These are phyloP conservation scores for Anhinga rufa DNA, from an alignment of 2,113 vertebrate genomes.

Conservation along the genomic window DNA sequence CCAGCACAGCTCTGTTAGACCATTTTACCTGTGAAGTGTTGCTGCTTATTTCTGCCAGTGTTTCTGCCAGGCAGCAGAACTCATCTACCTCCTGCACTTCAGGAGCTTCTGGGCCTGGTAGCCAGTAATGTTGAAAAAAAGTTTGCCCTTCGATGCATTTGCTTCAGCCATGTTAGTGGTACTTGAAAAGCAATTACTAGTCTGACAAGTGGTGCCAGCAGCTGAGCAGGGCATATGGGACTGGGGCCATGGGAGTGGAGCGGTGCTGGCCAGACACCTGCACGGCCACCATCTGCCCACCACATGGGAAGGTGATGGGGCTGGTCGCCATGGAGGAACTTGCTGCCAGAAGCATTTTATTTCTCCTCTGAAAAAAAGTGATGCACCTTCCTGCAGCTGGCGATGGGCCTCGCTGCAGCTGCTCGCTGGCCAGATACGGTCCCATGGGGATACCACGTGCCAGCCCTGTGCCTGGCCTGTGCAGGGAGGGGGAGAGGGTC, in stretches of 20 bases:
- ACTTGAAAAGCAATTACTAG: background rate
- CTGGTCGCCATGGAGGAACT: rapidly evolving
- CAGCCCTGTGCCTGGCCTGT: background rate
- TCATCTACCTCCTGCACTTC: background rate
- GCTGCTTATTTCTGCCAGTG: background rate
- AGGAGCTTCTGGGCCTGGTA: background rate
- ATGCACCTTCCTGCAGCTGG: background rate
- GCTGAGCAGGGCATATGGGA: background rate
- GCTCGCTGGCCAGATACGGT: background rate
- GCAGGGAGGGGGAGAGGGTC: background rate
- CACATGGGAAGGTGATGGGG: background rate
- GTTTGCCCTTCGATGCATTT: background rate
- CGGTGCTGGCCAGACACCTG: background rate
- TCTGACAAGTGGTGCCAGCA: background rate
- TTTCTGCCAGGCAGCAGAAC: background rate
- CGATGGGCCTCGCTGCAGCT: background rate
- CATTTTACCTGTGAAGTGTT: background rate
- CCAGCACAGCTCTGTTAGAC: background rate
- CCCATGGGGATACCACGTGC: background rate
- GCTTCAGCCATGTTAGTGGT: background rate
- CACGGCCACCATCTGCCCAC: background rate
- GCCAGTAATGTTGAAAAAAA: background rate
- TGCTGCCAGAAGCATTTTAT: background rate
- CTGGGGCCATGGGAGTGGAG: rapidly evolving
- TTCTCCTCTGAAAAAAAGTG: background rate